Conservation (phyloP, 1,140 invertebrate species). For the Dysdera silvatica region DNA sequence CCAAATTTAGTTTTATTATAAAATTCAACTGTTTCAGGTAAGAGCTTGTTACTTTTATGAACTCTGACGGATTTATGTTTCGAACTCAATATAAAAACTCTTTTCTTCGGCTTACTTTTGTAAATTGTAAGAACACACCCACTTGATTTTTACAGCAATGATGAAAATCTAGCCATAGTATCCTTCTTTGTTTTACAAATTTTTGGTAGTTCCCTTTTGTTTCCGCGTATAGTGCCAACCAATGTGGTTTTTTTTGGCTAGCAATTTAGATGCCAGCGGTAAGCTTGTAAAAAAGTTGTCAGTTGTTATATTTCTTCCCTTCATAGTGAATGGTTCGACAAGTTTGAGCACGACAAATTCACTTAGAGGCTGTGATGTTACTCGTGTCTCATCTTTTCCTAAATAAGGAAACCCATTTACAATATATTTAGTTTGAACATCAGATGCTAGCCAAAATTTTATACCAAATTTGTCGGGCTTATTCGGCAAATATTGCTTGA, state of each 20-base stretch:
- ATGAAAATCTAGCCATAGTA: too few relatives aligned
- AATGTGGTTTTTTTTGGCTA: conserved; percentile 13
- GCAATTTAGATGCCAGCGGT: background rate
- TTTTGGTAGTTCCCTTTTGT: conserved; percentile 16
- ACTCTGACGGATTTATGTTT: too few relatives aligned
- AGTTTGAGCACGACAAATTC: conserved; percentile 19
- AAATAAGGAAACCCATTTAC: conserved; percentile 21
- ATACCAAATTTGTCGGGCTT: conserved; percentile 32
- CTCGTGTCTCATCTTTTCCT: conserved; percentile 14
- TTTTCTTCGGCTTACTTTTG: too few relatives aligned
- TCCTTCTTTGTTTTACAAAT: conserved; percentile 5
- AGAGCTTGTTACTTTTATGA: too few relatives aligned
- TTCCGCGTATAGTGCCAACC: conserved; percentile 8
- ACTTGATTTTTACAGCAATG: too few relatives aligned
- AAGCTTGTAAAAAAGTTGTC: conserved; percentile 28
- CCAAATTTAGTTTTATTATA: too few relatives aligned
- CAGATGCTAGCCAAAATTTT: conserved; percentile 22
- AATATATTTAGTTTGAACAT: conserved; percentile 24
- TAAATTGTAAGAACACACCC: too few relatives aligned
- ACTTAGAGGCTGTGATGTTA: background rate
- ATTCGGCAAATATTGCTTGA: conserved; percentile 26
- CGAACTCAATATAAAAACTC: too few relatives aligned
- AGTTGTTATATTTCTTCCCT: conserved; percentile 10
- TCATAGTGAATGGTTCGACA: background rate
- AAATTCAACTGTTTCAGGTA: too few relatives aligned